Base-by-base conservation (phyloP, 2,888 invertebrate species). In the Tribolium freemani region DNA sequence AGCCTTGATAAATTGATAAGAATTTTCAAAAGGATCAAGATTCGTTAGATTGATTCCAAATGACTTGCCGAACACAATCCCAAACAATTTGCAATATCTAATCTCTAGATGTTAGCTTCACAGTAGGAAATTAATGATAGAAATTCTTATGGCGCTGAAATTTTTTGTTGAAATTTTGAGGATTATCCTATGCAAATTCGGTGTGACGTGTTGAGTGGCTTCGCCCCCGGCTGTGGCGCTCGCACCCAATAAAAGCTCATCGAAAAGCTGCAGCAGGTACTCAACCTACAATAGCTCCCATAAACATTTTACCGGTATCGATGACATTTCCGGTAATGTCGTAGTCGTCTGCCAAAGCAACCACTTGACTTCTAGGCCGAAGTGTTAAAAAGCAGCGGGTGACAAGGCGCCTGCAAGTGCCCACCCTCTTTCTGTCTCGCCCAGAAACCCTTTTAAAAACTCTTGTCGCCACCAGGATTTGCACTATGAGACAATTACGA, bases 351-450 rank as follows among this genome's bases (percentile, higher is more conserved):
- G 53, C 66, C 45, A 66, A 67, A 67, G n/a, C 66, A 10, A 45
- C 69, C 61, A 69, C 69, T 69, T 61, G 69, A 69, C 61, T 69
- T 30, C 51, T 69, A 45, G 45, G 44, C n/a, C 69, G 63, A 69
- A 61, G 69, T 69, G 69, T 69, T 69, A 69, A 69, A 63, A 69
- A 69, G 61, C 53, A 10, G 45, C 48, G 69, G 69, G 69, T 53
- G 69, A n/a, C 10, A 8, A 69, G 69, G 69, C 69, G 69, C 69
- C 68, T 68, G 10, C 31, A 16, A 51, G 45, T 6, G 8, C 48
- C 30, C 13, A 56, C 30, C 45, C 68, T 56, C 50, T 48, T 54
- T 26, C 9, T 50, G 54, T 69, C 58, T 54, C 63, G 69, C 53
- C 58, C 50, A 38, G 20, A 60, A 69, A 69, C 69, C 69, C 69